Base-by-base conservation (phyloP, 2,797 vertebrate species). In the Malurus leucopterus region DNA sequence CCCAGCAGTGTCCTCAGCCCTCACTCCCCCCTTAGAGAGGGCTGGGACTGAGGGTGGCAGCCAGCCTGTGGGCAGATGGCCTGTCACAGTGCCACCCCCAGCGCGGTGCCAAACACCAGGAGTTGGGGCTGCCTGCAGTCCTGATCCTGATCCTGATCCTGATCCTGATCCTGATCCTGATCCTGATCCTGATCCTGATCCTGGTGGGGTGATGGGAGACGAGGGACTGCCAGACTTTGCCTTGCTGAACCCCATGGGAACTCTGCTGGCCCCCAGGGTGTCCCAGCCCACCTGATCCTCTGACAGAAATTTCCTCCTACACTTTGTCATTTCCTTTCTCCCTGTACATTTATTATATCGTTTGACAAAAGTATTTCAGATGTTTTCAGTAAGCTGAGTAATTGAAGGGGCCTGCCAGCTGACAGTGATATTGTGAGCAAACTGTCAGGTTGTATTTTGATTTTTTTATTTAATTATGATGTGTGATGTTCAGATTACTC, bases 271-370 rank as follows among this genome's bases (percentile, higher is more conserved):
- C 7, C 5, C 2, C 11, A 34, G 8, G 5, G 5, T 67, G 6
- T 9, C 17, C 6, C 26, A 68, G 20, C 4, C 9, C 4, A 4
- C 6, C 13, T 1, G 1, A 3, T 2, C 13, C 26, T n/a, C 36
- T 40, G 6, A 61, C 27, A 69, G 1, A 4, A 26, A 29, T 47
- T 65, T 64, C 20, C 30, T 27, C 16, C 13, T n/a, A 6, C 7
- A 6, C 1, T 0, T 44, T 40, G 8, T 16, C 38, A 17, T 57
- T 57, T 53, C 15, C 4, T 30, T 24, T 36, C 34, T 16, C 4
- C 6, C 21, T 64, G 10, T 11, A 30, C 2, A 30, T 77, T 76
- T 41, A 6, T 5, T 19, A 6, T 8, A 9, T 26, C 23, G 26
- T 67, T 80, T 68, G 14, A 26, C 3, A 17, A 53, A 87, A 10